These are phyloP conservation scores for Euzophera pinguis DNA, from an alignment of 2,888 invertebrate species.

Conservation along the genomic window DNA sequence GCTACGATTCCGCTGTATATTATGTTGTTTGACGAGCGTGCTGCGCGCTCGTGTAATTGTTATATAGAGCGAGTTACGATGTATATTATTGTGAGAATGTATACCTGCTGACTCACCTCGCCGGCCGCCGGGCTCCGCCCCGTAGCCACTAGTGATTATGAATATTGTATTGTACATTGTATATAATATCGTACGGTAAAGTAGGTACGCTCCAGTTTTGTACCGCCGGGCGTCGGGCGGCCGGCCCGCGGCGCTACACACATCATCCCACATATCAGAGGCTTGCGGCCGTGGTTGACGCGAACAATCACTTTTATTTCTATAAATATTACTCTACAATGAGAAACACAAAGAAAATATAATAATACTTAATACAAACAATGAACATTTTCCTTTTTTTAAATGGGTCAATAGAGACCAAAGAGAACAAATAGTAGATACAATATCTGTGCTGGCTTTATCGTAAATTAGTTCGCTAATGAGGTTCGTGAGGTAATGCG, in stretches of 20 bases:
- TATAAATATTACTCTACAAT: neutral
- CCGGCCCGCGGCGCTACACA: slow-evolving; percentile 66
- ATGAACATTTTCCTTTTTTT: too few relatives aligned
- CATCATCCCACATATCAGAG: slow-evolving; percentile 77
- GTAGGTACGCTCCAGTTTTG: slow-evolving; percentile 69
- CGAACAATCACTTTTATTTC: slow-evolving; percentile 10
- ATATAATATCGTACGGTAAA: slow-evolving; percentile 65
- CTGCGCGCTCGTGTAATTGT: slow-evolving; percentile 70
- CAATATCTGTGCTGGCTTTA: too few relatives aligned
- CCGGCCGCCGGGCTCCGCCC: slow-evolving; percentile 59
- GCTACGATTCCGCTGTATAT: slow-evolving; percentile 76
- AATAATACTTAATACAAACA: too few relatives aligned
- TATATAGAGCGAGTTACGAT: slow-evolving; percentile 75
- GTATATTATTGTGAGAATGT: slow-evolving; percentile 77
- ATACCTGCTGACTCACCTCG: slow-evolving; percentile 60
- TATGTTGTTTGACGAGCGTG: slow-evolving; percentile 69
- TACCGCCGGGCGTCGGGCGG: slow-evolving; percentile 59
- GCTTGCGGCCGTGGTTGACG: slow-evolving; percentile 62
- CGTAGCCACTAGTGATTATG: slow-evolving; percentile 63
- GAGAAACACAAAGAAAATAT: too few relatives aligned
- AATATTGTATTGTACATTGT: slow-evolving; percentile 74
- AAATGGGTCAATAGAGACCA: too few relatives aligned
- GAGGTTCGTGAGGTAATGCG: too few relatives aligned
- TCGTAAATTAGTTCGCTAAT: too few relatives aligned
- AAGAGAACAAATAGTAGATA: too few relatives aligned